Evolutionary conservation across 2,113 vertebrate genomes (phyloP).

Genomic region (Jaculus jaculus): DNA sequence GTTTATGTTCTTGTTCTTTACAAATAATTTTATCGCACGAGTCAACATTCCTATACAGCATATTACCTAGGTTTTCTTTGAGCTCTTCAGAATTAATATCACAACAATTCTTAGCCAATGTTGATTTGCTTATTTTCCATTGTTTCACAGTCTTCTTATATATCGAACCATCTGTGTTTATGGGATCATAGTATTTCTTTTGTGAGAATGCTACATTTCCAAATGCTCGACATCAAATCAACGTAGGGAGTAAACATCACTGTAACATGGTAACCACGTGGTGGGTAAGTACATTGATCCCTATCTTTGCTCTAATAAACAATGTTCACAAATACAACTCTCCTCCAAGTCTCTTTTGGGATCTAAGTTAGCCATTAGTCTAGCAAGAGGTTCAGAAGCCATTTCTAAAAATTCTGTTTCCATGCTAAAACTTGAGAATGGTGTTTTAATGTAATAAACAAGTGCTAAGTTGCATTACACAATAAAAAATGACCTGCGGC

Average conservation of each 20-base stretch:
- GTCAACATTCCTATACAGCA: background rate
- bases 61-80: slow-evolving; percentile 9
- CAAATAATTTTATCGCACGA: background rate
- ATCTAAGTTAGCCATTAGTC: background rate
- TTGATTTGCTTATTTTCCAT: background rate
- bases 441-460: background rate
- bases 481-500: background rate
- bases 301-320: background rate
- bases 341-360: background rate
- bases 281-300: background rate
- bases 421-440: background rate
- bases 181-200: background rate
- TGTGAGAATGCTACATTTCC: background rate
- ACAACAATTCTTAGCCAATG: background rate
- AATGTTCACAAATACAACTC: background rate
- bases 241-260: slow-evolving; percentile 78
- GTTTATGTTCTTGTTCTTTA: background rate
- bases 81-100: background rate
- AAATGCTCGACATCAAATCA: slow-evolving; percentile 63
- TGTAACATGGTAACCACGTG: slow-evolving; percentile 78
- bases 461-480: slow-evolving; percentile 4
- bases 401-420: slow-evolving; percentile 19
- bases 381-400: background rate
- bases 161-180: background rate
- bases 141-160: background rate